Base-by-base conservation (phyloP, 2,888 invertebrate species). In the Drosophila conformis region DNA sequence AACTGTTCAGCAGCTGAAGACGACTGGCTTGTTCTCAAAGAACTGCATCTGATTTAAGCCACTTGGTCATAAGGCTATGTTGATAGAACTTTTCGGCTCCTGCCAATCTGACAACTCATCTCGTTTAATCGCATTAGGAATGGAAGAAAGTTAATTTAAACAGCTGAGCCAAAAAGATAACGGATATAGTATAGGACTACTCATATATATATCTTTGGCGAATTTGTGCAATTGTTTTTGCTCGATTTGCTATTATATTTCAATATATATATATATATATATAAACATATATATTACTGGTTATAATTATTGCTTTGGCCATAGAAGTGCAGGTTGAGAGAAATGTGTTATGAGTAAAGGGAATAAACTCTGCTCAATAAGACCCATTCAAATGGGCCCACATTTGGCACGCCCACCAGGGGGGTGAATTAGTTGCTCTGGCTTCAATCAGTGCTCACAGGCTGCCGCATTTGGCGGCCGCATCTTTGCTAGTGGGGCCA, bases 381-480 rank as follows among this genome's bases (percentile, higher is more conserved):
- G 15, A 4, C 8, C 8, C 27, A 46, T 25, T 25, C 8, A 25
- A 25, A 15, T 25, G 7, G 15, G 15, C 8, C 46, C 2, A 46
- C 25, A 49, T 6, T 49, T 27, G 27, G 42, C 21, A 21, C 6
- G 42, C 21, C 21, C 42, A 42, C 42, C 5, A 21, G 11, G 11
- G 10, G 21, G 21, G 2, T 21, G 2, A 42, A 21, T 11, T 21
- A 42, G 42, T 11, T 42, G 42, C 21, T 21, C 21, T 21, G 46
- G 46, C 46, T 46, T 46, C 49, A 49, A 54, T 54, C 53, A 54
- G 21, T 18, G 53, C 25, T 21, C 40, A n/a, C 33, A 33, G 35
- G 49, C 58, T 59, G 59, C 35, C 35, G 53, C 54, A 36, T 35
- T 53, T 53, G 69, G 58, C 48, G 59, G 65, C 62, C 25, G 21